Evolutionary conservation across 2,888 invertebrate species (phyloP), one percentile per base, ranked within the genome.

Genomic region (Selenia dentaria): DNA sequence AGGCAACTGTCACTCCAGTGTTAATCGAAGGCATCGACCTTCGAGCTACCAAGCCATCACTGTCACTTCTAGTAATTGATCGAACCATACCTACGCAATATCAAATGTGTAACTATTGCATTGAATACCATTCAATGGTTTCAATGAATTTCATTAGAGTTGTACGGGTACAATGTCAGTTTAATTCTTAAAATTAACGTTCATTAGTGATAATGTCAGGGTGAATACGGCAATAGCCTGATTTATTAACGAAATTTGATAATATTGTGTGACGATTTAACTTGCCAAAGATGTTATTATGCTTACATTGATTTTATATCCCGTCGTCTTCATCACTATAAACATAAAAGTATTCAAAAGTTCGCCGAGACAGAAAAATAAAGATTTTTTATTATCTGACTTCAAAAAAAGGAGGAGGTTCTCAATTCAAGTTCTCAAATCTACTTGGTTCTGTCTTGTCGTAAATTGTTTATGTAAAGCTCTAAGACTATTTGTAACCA

Each of bases 141-240:
- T 31, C 12, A 25, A 12, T 42, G 6, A 26, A 3, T 36, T 32
- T 10, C 13, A 14, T 14, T 32, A n/a, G 20, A 32, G 16, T 13
- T 20, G 16, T 18, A n/a, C n/a, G 9, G n/a, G 1, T 14, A 6
- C 11, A 16, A 29, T 36, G 36, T 33, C 32, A 27, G 32, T 38
- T 2, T 8, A 22, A 1, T 22, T 8, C 22, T 8, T 20, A 14
- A 8, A 31, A 36, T 35, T 26, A 6, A 10, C 12, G 14, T 27
- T 38, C 27, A 22, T 45, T 38, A 28, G 28, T 22, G 10, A 27
- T 36, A 44, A 6, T 44, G 44, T 44, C 44, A 44, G 44, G 37
- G 44, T 27, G 22, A 37, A 27, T 33, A 8, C 10, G 3, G 24
- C 11, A 22, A 16, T 22, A 20, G n/a, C 0, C 26, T 13, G 10